Base-by-base conservation (phyloP, 2,113 vertebrate genomes). In the Crocuta crocuta region DNA sequence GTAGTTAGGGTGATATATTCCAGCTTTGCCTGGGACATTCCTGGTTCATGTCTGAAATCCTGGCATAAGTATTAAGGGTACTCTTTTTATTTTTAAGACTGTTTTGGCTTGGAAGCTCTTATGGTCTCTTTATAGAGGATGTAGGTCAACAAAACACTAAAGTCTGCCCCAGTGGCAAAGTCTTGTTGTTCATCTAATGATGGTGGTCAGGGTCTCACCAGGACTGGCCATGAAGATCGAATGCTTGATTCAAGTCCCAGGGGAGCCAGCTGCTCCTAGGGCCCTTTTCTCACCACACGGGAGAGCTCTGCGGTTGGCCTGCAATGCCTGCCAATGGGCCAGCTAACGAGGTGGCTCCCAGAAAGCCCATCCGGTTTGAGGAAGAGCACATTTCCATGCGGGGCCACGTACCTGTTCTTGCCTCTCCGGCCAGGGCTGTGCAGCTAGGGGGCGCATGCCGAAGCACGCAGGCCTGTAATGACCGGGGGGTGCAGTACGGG, bases 271-370 rank as follows among this genome's bases (percentile, higher is more conserved):
- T 83, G 2, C 66, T 85, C 84, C 17, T 71, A 61, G 91, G 39
- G 35, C 53, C 17, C 92, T 94, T 74, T 68, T 17, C 68, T 94
- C 39, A 74, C 55, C 10, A 12, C 1, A 4, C 66, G 17, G 45
- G 33, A 83, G 33, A 10, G 58, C 26, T 88, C 16, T 87, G 55
- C 13, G 28, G 5, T 83, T 95, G 50, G n/a, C 48, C 6, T 89
- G 95, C 68, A 63, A 70, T 74, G n/a, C 65, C 82, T 96, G 86
- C 86, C 81, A 71, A 61, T 79, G 48, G 68, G 55, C 63, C 65
- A 76, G 55, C 63, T 76, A 73, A 65, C 13, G 24, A 83, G 68
- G 39, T 12, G 4, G 39, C 84, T 79, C 45, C 45, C 48, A 84
- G 68, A 88, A 94, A 92, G 26, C 35, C 48, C 9, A 31, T n/a